Evolutionary conservation across 2,113 vertebrate genomes (phyloP).

Genomic region (human): DNA sequence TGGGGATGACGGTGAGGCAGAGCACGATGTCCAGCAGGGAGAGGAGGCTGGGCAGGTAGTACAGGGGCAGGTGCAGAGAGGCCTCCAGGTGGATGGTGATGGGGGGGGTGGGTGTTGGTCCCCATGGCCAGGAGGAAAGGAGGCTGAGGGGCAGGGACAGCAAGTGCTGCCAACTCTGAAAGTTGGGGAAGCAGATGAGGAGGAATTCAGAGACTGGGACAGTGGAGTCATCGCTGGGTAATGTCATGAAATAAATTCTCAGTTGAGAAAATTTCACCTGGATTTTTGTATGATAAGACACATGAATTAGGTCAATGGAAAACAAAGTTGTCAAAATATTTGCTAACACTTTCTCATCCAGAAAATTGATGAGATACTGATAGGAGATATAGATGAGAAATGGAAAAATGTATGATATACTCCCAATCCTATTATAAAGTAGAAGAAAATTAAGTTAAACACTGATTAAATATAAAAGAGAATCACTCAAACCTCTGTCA

Average conservation of each 20-base stretch:
- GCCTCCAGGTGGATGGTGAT: neutral
- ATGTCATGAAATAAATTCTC: conserved; percentile 19
- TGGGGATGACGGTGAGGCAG: neutral
- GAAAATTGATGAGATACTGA: neutral
- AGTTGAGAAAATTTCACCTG: neutral
- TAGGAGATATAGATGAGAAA: neutral
- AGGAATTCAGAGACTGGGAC: conserved; percentile 6
- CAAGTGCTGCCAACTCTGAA: neutral
- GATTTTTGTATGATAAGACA: neutral
- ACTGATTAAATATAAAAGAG: neutral
- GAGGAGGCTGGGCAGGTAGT: conserved; percentile 31
- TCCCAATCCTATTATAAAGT: neutral
- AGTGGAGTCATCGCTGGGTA: neutral
- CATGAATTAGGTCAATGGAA: neutral
- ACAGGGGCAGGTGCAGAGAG: conserved; percentile 20
- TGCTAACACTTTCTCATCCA: neutral
- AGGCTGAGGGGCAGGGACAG: neutral
- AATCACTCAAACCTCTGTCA: no score
- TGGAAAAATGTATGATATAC: neutral
- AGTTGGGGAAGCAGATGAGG: conserved; percentile 42
- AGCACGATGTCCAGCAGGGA: conserved; percentile 3
- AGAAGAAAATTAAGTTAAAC: neutral
- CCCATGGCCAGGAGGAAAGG: neutral
- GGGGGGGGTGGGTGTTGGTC: neutral
- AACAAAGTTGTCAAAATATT: neutral